phyloP scores from a whole-genome alignment of 2,113 vertebrate genomes.

The Ammodramus savannarum region DNA sequence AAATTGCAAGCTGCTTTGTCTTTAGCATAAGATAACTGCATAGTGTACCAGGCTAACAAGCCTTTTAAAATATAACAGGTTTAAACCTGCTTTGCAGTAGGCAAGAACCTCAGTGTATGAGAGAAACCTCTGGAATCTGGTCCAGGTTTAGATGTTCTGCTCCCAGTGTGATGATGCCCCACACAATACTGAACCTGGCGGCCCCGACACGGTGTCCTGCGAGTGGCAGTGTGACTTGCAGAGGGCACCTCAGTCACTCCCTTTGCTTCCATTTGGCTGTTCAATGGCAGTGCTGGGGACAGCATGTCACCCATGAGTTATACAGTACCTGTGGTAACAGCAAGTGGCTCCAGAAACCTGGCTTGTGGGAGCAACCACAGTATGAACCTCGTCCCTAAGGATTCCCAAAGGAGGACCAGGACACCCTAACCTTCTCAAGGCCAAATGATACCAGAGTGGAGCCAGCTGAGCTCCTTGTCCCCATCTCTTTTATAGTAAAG shows the following conservation, averaged over 20 bases:
- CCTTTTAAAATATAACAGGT: not conserved
- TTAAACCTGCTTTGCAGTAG: not conserved
- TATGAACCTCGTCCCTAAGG: not conserved
- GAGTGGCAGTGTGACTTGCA: not conserved
- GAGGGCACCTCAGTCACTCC: not conserved
- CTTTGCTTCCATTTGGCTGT: not conserved
- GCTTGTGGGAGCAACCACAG: not conserved
- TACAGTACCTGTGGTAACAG: not conserved
- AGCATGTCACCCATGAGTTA: not conserved
- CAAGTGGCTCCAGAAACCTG: not conserved
- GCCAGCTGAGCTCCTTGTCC: not conserved
- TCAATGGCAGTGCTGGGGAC: not conserved
- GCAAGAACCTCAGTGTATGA: not conserved
- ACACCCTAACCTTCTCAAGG: not conserved
- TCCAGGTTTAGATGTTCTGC: not conserved
- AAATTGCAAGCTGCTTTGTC: not conserved
- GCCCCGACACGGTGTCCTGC: fast-evolving
- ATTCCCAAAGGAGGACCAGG: not conserved
- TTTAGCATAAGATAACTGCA: not conserved
- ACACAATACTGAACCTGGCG: fast-evolving
- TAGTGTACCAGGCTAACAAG: not conserved
- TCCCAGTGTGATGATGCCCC: not conserved
- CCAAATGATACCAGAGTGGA: not conserved
- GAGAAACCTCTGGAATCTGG: not conserved
- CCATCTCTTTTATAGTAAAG: not conserved